Conservation (phyloP, 2,113 vertebrate species). For the Neopipo cinnamomea region DNA sequence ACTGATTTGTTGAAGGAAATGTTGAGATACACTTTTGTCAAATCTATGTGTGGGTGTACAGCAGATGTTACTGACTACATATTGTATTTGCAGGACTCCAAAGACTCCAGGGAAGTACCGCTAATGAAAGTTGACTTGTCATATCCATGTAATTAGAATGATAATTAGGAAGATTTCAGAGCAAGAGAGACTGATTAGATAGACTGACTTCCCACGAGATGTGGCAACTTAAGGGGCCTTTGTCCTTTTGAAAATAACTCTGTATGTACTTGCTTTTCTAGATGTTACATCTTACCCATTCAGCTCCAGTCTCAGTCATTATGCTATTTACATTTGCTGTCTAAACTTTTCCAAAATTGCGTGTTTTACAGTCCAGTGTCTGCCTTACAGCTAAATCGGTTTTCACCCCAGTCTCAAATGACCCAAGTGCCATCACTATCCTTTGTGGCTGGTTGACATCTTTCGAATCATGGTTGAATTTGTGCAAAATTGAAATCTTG, state of each 20-base stretch:
- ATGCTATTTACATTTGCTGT: not conserved
- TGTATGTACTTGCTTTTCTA: not conserved
- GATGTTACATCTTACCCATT: not conserved
- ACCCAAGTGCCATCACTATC: not conserved
- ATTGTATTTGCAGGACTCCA: not conserved
- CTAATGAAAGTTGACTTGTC: not conserved
- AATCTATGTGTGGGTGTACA: not conserved
- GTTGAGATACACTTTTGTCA: not conserved
- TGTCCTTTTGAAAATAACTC: not conserved
- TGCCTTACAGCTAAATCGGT: not conserved
- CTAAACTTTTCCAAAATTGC: not conserved
- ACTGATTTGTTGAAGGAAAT: not conserved
- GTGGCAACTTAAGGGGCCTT: not conserved
- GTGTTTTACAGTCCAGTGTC: not conserved
- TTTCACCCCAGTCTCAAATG: not conserved
- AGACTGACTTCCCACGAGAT: not conserved
- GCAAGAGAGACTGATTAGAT: not conserved
- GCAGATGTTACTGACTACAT: not conserved
- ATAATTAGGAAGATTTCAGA: not conserved
- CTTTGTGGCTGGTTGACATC: not conserved
- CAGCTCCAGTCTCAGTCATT: not conserved
- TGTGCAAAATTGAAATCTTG: not conserved
- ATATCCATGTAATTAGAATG: not conserved
- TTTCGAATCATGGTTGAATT: not conserved
- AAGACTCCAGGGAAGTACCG: not conserved